Conservation (phyloP, 2,113 vertebrate species). For the Tenrec ecaudatus region DNA sequence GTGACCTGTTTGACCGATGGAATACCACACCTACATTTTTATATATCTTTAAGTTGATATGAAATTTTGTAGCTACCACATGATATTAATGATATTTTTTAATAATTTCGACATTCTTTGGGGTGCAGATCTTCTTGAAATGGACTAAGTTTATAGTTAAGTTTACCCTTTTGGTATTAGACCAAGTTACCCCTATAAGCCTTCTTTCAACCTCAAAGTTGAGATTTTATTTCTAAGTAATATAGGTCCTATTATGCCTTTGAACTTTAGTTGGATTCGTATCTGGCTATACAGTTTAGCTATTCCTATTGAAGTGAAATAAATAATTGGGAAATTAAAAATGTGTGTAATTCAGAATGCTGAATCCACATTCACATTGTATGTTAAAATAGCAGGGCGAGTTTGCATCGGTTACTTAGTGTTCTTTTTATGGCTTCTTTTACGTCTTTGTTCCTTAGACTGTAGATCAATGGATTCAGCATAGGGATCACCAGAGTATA, state of each 20-base stretch:
- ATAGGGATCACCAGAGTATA: constrained; percentile 81
- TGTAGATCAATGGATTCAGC: constrained; percentile 76
- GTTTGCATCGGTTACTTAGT: constrained; percentile 43
- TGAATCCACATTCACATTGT: too few relatives aligned
- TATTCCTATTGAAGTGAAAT: background rate
- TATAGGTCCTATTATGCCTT: background rate
- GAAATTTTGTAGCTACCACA: too few relatives aligned
- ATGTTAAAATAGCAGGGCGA: background rate
- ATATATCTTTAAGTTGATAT: too few relatives aligned
- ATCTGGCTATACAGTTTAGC: background rate
- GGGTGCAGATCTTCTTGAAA: too few relatives aligned
- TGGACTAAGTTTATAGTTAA: background rate
- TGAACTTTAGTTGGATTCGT: background rate
- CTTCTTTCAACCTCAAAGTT: background rate
- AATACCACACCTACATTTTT: too few relatives aligned
- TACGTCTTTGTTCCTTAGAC: constrained; percentile 79
- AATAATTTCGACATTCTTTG: background rate
- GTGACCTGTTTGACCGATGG: too few relatives aligned
- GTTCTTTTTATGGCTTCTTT: constrained; percentile 77
- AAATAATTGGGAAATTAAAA: background rate
- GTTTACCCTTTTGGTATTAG: background rate
- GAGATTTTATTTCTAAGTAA: background rate
- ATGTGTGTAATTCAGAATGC: too few relatives aligned
- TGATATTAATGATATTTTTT: too few relatives aligned
- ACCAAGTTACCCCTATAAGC: background rate